Evolutionary conservation across 2,797 vertebrate species (phyloP), one percentile per base, ranked within the genome.

Genomic region (Sebastes vulpes): DNA sequence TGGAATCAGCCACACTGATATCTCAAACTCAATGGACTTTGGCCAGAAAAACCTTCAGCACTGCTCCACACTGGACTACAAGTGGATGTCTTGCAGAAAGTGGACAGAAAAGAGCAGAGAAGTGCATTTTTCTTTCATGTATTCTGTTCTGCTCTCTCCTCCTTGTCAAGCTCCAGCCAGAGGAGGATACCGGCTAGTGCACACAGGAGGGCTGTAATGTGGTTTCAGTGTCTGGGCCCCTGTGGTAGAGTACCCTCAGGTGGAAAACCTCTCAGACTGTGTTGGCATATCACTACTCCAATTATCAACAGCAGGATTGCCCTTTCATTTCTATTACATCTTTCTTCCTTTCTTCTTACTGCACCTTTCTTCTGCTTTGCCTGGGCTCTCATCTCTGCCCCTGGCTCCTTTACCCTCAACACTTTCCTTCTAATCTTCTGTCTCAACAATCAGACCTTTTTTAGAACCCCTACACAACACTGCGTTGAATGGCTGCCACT

Each of bases 271-370:
- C 85, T 94, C 88, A 90, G 84, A 87, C 71, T 78, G 77, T 82
- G 83, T 82, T 90, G 88, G 86, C 88, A 87, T 85, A 91, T 89
- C 87, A 89, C 78, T 71, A 72, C 86, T 90, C 87, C 93, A 94
- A 92, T 93, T 94, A 94, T 88, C 90, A 89, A 92, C 88, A 91
- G 83, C 87, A 91, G 86, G 88, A 93, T 89, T 84, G 85, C 66
- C 88, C 89, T 91, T 94, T 94, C 80, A 85, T 92, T 93, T 90
- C 84, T 82, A 82, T 86, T 86, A 84, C 77, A 79, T 89, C 78
- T 88, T 73, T 84, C 85, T 78, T 78, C 61, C 84, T 86, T 88
- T 86, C 75, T 81, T 89, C 86, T 76, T 63, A 28, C 71, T 76
- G 73, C 75, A 65, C 21, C 52, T 25, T 71, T 85, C 68, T 64